These are phyloP conservation scores for Panagrolaimus sp. DNA, from an alignment of 1,140 invertebrate species.

Conservation along the genomic window DNA sequence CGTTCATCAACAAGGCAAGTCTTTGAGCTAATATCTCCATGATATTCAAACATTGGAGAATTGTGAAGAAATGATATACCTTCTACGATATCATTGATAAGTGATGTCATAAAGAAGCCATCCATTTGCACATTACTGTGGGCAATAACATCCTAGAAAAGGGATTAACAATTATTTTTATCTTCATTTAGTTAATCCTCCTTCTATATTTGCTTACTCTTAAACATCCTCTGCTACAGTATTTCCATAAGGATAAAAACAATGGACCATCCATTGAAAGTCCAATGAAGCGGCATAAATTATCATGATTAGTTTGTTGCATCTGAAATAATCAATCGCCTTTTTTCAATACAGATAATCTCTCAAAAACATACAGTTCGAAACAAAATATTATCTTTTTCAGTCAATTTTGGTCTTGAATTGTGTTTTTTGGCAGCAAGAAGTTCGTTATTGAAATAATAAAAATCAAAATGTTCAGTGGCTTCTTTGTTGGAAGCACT, in stretches of 20 bases:
- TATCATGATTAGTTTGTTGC: slow-evolving; percentile 19
- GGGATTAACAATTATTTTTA: neutral
- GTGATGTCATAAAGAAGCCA: neutral
- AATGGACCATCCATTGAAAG: neutral
- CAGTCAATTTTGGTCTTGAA: neutral
- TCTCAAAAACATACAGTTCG: neutral
- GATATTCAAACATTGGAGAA: neutral
- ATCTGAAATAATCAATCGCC: neutral
- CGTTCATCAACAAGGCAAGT: slow-evolving; percentile 3
- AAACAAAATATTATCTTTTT: slow-evolving; percentile 15
- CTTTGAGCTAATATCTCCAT: neutral
- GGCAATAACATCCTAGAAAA: slow-evolving; percentile 1
- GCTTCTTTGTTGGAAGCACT: slow-evolving; percentile 8
- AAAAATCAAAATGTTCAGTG: slow-evolving; percentile 19
- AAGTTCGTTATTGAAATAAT: slow-evolving; percentile 6
- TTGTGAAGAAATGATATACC: neutral
- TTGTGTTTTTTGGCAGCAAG: slow-evolving; percentile 13
- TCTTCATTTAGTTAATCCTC: no score
- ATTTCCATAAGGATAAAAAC: slow-evolving; percentile 13
- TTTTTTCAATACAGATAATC: neutral
- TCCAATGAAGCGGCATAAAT: slow-evolving; percentile 22
- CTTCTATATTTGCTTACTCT: neutral
- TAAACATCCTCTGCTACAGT: slow-evolving; percentile 1
- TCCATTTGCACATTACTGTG: neutral
- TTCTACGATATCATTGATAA: neutral